phyloP scores from a whole-genome alignment of 2,797 vertebrate species.

The Molossus alvarezi region DNA sequence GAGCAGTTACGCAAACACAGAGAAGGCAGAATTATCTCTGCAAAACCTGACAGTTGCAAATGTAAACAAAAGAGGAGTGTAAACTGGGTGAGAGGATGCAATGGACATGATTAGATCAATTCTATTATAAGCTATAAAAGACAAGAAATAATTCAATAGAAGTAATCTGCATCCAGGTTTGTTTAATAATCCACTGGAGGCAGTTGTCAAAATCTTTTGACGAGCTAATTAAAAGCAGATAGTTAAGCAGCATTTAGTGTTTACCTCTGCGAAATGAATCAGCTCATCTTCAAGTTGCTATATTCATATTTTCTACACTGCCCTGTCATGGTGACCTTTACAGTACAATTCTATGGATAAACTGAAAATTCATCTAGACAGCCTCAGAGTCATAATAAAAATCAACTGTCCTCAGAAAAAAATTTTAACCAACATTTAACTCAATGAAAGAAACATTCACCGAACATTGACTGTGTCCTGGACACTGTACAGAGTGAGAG shows the following conservation, averaged over 20 bases:
- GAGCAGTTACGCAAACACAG: constrained; percentile 32
- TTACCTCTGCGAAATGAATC: constrained; percentile 90
- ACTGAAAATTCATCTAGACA: constrained; percentile 70
- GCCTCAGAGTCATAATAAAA: constrained; percentile 72
- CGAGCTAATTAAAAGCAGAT: constrained; percentile 91
- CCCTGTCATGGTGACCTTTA: constrained; percentile 87
- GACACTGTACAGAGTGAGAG: not conserved
- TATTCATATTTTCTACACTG: constrained; percentile 85
- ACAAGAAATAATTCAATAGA: constrained; percentile 87
- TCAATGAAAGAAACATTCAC: constrained; percentile 51
- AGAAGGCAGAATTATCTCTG: not conserved
- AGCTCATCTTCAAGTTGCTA: constrained; percentile 85
- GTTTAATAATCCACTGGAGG: constrained; percentile 88
- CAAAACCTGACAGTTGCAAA: constrained; percentile 77
- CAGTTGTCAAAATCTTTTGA: constrained; percentile 91
- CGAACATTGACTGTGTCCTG: not conserved
- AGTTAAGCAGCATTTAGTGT: constrained; percentile 87
- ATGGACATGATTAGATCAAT: constrained; percentile 88
- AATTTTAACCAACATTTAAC: constrained; percentile 44
- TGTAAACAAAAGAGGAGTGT: constrained; percentile 80
- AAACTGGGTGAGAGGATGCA: constrained; percentile 85
- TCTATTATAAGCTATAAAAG: constrained; percentile 88
- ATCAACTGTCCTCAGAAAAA: constrained; percentile 62
- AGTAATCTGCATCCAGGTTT: constrained; percentile 88
- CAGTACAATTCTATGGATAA: constrained; percentile 78